Percentiles rank a stretch among this genome's conserved stretches.
Conservation (phyloP, 2,888 invertebrate species). For the Amiota minor region DNA sequence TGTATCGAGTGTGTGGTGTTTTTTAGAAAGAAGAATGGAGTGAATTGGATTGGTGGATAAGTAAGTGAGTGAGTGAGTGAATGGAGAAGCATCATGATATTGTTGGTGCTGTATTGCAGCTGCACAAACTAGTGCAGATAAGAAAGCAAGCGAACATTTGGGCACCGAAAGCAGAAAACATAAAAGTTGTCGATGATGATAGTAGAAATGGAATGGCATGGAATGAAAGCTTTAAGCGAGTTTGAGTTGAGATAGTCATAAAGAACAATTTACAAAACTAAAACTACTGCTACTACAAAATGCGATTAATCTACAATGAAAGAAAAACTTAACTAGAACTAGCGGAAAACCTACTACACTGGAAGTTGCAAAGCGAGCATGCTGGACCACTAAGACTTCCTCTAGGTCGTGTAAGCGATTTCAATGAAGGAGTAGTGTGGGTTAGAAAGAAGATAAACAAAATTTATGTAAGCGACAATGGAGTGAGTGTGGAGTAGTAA, state of each 20-base stretch:
- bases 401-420: conserved; percentile 5
- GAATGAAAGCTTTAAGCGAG: background rate
- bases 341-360: background rate
- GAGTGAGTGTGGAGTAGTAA: no score
- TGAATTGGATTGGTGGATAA: background rate
- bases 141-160: conserved; percentile 9
- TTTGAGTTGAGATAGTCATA: conserved; percentile 2
- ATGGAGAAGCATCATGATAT: background rate
- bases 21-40: background rate
- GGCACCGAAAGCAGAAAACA: conserved; percentile 4
- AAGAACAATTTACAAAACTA: conserved; percentile 3
- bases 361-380: background rate
- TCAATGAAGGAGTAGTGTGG: background rate
- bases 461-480: no score
- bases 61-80: background rate
- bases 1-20: background rate
- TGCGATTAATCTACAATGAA: background rate
- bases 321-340: no score
- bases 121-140: conserved; percentile 13
- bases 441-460: no score
- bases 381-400: conserved; percentile 3
- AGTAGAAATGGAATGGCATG: conserved; percentile 4
- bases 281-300: background rate
- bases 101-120: background rate
- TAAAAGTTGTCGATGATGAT: background rate